phyloP scores from a whole-genome alignment of 2,113 vertebrate genomes.

The Columbina picui region DNA sequence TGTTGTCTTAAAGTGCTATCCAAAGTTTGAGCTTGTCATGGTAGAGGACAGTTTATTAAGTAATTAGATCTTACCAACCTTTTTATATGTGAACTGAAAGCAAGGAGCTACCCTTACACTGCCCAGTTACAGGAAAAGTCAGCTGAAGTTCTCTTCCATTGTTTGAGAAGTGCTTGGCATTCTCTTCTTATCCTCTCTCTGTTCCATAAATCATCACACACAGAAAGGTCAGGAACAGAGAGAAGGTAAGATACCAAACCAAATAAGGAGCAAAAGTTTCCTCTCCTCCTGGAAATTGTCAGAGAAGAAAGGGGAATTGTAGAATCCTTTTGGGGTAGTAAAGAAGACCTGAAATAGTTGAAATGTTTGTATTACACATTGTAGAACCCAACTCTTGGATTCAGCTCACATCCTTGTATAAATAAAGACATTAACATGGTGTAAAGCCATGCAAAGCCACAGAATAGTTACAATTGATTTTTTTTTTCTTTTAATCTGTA shows the following conservation, averaged over 20 bases:
- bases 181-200: background rate
- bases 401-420: background rate
- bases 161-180: background rate
- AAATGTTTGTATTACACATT: background rate
- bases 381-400: background rate
- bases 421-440: slow-evolving; percentile 31
- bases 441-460: background rate
- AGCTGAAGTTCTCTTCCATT: slow-evolving; percentile 2
- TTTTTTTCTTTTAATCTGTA: background rate
- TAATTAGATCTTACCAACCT: background rate
- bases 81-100: background rate
- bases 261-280: slow-evolving; percentile 13
- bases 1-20: background rate
- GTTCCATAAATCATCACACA: background rate
- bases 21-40: background rate
- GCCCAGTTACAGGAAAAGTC: background rate
- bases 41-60: background rate
- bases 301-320: background rate
- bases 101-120: background rate
- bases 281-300: slow-evolving; percentile 3
- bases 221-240: slow-evolving; percentile 43
- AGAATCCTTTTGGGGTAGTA: background rate
- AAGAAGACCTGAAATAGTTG: background rate
- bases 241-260: background rate
- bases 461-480: background rate